A percentile compares a stretch with the other conserved stretches of the same genome.
Conservation (phyloP, 1,140 invertebrate species). For the Tenebrio molitor region DNA sequence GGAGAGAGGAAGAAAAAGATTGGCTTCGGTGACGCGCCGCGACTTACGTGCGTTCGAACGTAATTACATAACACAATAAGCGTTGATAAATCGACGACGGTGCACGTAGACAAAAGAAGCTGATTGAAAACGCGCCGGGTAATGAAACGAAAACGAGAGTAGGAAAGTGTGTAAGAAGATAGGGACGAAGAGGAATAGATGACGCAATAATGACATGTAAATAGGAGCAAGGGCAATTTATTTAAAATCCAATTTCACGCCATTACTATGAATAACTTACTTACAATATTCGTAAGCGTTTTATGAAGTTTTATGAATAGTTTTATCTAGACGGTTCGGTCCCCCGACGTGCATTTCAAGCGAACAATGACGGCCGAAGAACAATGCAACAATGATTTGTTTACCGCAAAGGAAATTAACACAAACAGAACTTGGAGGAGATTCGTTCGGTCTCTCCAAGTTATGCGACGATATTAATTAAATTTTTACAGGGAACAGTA, state of each 20-base stretch:
- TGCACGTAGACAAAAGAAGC: constrained; percentile 39
- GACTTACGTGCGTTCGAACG: constrained; percentile 2
- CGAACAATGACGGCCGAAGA: constrained; percentile 47
- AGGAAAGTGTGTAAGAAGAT: constrained; percentile 47
- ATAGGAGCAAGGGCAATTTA: constrained; percentile 60
- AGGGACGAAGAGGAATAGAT: constrained; percentile 49
- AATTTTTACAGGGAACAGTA: constrained; percentile 4
- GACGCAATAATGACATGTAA: constrained; percentile 60
- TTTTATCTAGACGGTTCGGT: constrained; percentile 41
- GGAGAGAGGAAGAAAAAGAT: no score
- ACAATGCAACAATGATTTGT: constrained; percentile 51
- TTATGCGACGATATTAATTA: constrained; percentile 30
- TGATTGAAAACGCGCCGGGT: constrained; percentile 40
- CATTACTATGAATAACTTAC: constrained; percentile 58
- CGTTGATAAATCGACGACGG: constrained; percentile 40
- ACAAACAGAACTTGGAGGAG: constrained; percentile 39
- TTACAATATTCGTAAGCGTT: constrained; percentile 54
- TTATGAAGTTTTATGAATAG: constrained; percentile 48
- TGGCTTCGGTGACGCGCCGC: no score
- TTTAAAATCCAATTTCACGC: constrained; percentile 60
- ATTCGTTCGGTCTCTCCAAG: constrained; percentile 25
- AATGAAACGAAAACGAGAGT: constrained; percentile 46
- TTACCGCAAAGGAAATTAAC: constrained; percentile 53
- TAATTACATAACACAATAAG: constrained; percentile 43
- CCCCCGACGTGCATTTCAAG: constrained; percentile 40